Percentiles rank a stretch among this genome's conserved stretches.
phyloP scores from a whole-genome alignment of 2,888 invertebrate genomes.

The Patella caerulea region DNA sequence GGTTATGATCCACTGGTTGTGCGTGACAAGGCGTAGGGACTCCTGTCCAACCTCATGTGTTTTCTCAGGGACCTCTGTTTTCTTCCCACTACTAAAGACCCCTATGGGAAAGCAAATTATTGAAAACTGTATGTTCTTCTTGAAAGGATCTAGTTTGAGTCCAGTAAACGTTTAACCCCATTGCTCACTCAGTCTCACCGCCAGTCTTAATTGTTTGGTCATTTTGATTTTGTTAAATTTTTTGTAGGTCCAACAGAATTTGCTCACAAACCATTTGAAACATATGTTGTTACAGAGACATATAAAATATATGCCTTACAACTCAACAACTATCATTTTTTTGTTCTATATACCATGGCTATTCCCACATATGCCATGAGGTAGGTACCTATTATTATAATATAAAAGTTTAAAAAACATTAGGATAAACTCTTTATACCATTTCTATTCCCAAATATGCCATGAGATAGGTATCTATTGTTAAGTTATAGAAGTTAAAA shows the following conservation, averaged over 20 bases:
- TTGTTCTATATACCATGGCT: constrained; percentile 51
- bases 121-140: too few species aligned
- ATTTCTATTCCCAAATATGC: constrained; percentile 63
- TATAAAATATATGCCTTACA: constrained; percentile 66
- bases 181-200: constrained; percentile 36
- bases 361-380: constrained; percentile 69
- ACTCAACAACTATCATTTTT: constrained; percentile 57
- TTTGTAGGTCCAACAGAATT: constrained; percentile 55
- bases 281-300: constrained; percentile 61
- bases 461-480: constrained; percentile 55
- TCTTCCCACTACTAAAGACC: too few species aligned
- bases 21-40: too few species aligned
- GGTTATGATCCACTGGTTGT: too few species aligned
- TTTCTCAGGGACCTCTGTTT: too few species aligned
- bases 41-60: too few species aligned
- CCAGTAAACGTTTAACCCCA: too few species aligned
- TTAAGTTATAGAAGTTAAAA: neutral
- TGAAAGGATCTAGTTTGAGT: too few species aligned
- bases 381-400: constrained; percentile 37
- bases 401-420: constrained; percentile 27
- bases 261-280: constrained; percentile 58
- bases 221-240: neutral
- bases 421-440: constrained; percentile 18
- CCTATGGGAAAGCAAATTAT: too few species aligned
- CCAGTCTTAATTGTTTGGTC: too few species aligned